Evolutionary conservation across 2,888 invertebrate genomes (phyloP).

Genomic region (Calliopum simillimum): DNA sequence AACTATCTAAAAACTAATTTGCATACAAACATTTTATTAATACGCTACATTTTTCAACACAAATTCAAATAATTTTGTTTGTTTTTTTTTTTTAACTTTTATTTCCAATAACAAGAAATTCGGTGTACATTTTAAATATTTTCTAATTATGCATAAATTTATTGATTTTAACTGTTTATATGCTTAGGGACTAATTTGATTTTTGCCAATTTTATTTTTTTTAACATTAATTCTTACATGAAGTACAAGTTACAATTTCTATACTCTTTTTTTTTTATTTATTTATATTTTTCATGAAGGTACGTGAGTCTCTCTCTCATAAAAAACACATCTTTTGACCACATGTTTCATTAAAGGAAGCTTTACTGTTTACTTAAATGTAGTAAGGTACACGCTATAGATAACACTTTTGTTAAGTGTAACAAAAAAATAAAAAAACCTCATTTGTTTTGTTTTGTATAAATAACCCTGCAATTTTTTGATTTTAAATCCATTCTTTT

Average conservation of each 20-base stretch:
- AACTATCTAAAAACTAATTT: constrained; percentile 12
- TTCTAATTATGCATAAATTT: constrained; percentile 24
- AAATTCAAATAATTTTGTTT: constrained; percentile 7
- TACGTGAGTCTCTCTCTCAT: too few species aligned
- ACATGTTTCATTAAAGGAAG: too few species aligned
- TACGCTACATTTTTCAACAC: not conserved
- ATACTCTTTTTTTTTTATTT: too few species aligned
- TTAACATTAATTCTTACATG: constrained; percentile 1
- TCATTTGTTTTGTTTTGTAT: too few species aligned
- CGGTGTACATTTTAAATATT: not conserved
- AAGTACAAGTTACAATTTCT: not conserved
- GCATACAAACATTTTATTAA: not conserved
- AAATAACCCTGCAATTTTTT: not conserved
- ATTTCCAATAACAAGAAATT: not conserved
- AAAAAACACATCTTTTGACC: too few species aligned
- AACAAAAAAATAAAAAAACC: too few species aligned
- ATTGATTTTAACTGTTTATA: constrained; percentile 7
- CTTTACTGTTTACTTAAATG: too few species aligned
- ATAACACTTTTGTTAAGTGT: too few species aligned
- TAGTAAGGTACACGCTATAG: too few species aligned
- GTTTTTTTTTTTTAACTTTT: constrained; percentile 39
- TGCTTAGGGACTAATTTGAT: not conserved
- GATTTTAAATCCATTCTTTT: not conserved
- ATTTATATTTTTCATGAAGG: too few species aligned
- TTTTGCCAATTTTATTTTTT: not conserved